Conservation (phyloP, 2,888 invertebrate species). For the Drosophila lacicola region DNA sequence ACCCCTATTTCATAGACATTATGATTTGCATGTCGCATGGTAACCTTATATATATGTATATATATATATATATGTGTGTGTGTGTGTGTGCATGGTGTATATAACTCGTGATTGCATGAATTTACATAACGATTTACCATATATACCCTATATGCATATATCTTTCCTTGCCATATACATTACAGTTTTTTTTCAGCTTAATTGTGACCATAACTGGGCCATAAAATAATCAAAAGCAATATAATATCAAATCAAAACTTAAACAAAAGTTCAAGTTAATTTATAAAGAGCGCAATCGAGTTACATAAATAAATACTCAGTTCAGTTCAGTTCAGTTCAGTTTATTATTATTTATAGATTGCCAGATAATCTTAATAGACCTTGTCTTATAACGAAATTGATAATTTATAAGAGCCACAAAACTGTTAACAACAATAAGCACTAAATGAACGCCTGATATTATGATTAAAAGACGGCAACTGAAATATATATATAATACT, state of each 20-base stretch:
- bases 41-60: not conserved
- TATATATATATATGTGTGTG: not conserved
- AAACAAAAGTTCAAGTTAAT: constrained; percentile 24
- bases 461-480: constrained; percentile 38
- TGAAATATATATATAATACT: constrained; percentile 12
- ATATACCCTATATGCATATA: constrained; percentile 10
- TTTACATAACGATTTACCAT: constrained; percentile 22
- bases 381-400: constrained; percentile 50
- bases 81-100: constrained; percentile 7
- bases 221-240: constrained; percentile 1
- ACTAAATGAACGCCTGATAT: constrained; percentile 55
- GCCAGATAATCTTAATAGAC: constrained; percentile 59
- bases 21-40: constrained; percentile 30
- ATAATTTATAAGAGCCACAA: constrained; percentile 60
- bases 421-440: constrained; percentile 38
- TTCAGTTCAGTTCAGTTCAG: constrained; percentile 4
- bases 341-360: constrained; percentile 55
- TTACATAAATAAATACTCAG: constrained; percentile 35
- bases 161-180: constrained; percentile 11
- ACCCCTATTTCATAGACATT: not conserved
- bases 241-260: constrained; percentile 4
- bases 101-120: constrained; percentile 35
- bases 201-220: constrained; percentile 57
- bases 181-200: constrained; percentile 45
- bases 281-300: constrained; percentile 36